Evolutionary conservation across 2,113 vertebrate genomes (phyloP).

Genomic region (Hydrochoerus hydrochaeris): DNA sequence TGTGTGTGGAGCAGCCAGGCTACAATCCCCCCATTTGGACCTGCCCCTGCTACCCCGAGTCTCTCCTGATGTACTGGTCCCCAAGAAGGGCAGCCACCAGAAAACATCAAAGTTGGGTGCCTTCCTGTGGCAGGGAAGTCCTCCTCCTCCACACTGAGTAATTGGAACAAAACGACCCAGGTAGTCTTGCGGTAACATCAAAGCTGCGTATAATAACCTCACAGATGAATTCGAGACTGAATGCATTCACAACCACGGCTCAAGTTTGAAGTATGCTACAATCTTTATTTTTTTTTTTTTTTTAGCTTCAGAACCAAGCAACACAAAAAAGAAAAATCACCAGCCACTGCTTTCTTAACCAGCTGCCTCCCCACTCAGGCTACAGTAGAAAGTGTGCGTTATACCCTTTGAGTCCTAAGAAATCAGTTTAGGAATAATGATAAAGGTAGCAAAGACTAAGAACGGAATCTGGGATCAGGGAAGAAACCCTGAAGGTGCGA

Average conservation of each 20-base stretch:
- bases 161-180: conserved; percentile 86
- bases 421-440: fast-evolving
- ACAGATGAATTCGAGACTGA: conserved; percentile 81
- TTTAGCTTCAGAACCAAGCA: conserved; percentile 72
- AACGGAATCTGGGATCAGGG: neutral
- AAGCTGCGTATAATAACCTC: conserved; percentile 81
- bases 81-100: conserved; percentile 59
- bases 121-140: conserved; percentile 73
- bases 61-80: conserved; percentile 53
- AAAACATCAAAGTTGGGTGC: conserved; percentile 83
- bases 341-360: conserved; percentile 45
- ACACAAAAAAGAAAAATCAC: conserved; percentile 70
- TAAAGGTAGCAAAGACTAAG: neutral
- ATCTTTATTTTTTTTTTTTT: conserved; percentile 60
- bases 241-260: conserved; percentile 67
- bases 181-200: conserved; percentile 85
- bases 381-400: neutral
- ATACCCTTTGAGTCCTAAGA: neutral
- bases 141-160: conserved; percentile 83
- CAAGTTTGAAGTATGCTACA: conserved; percentile 68
- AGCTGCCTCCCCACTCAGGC: conserved; percentile 9
- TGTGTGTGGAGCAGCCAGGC: neutral
- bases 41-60: conserved; percentile 45
- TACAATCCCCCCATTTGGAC: conserved; percentile 29
- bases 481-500: fast-evolving